Base-by-base conservation (phyloP, 2,797 vertebrate genomes). In the Pseudochromis fuscus region DNA sequence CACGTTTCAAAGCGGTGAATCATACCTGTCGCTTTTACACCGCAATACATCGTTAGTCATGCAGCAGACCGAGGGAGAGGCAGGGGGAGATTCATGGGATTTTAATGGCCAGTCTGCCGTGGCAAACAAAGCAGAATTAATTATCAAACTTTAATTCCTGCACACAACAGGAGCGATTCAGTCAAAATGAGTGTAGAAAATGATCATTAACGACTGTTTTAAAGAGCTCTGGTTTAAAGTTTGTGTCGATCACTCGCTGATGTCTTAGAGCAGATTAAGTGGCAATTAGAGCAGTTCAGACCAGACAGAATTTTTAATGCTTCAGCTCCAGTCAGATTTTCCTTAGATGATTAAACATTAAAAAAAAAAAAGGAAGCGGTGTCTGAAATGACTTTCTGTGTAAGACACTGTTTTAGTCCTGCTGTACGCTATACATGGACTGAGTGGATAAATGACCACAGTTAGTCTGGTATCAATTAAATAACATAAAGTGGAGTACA, bases 1-100 rank as follows among this genome's bases (percentile, higher is more conserved):
- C 28, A 68, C 16, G 1, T 50, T 52, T 57, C 18, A 27, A 70
- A 73, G 28, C 21, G n/a, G 59, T 70, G 67, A 74, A 72, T 83
- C 62, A 72, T 33, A 59, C 25, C 50, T 72, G 69, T 69, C 66
- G 64, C 25, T 49, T 30, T 44, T 33, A 23, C 42, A 16, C 37
- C 61, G 53, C 12, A 33, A 57, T 45, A 19, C 33, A 27, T 59
- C 31, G 67, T 78, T 55, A 64, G 25, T 51, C 50, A 65, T 40
- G 70, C 18, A 58, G 46, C 45, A 5, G 50, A 33, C 15, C n/a
- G 24, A 18, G 21, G 28, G 19, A 18, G 23, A 53, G 1, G 46
- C 35, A 52, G 38, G 40, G 18, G 24, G 50, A 56, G 46, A 66
- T 52, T 66, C 44, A 21, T 61, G 16, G 15, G 44, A 45, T 61